phyloP scores from a whole-genome alignment of 2,888 invertebrate species.

The Xestia ashworthii region DNA sequence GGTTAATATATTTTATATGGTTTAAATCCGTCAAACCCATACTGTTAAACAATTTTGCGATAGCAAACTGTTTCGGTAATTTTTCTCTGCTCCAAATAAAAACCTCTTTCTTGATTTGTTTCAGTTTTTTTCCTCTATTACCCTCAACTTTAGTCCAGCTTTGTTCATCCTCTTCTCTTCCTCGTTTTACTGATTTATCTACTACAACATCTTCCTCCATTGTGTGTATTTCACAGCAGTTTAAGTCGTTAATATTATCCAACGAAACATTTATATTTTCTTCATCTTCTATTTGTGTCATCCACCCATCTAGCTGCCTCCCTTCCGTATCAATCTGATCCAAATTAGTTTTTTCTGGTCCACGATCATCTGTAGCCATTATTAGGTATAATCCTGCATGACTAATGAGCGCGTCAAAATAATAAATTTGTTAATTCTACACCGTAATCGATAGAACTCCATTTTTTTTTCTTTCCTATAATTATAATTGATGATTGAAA shows the following conservation, averaged over 20 bases:
- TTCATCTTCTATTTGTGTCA: neutral
- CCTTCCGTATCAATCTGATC: neutral
- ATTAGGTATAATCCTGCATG: too few species aligned
- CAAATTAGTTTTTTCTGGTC: neutral
- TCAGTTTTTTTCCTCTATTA: neutral
- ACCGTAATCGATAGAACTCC: too few species aligned
- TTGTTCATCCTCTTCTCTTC: constrained; percentile 8
- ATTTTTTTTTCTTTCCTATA: too few species aligned
- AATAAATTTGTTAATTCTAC: neutral
- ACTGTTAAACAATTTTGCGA: constrained; percentile 31
- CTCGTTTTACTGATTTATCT: neutral
- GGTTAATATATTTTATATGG: constrained; percentile 21
- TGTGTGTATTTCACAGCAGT: neutral
- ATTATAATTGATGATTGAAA: too few species aligned
- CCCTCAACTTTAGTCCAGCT: constrained; percentile 5
- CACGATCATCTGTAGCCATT: neutral
- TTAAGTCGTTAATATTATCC: neutral
- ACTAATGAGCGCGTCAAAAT: too few species aligned
- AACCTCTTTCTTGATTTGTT: neutral
- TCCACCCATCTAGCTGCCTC: neutral
- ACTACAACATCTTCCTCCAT: neutral
- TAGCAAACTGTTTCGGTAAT: constrained; percentile 34
- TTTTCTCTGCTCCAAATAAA: constrained; percentile 11
- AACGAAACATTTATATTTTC: neutral
- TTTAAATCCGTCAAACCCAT: constrained; percentile 15